Conservation (phyloP, 2,888 invertebrate genomes). For the Pelosia muscerda region DNA sequence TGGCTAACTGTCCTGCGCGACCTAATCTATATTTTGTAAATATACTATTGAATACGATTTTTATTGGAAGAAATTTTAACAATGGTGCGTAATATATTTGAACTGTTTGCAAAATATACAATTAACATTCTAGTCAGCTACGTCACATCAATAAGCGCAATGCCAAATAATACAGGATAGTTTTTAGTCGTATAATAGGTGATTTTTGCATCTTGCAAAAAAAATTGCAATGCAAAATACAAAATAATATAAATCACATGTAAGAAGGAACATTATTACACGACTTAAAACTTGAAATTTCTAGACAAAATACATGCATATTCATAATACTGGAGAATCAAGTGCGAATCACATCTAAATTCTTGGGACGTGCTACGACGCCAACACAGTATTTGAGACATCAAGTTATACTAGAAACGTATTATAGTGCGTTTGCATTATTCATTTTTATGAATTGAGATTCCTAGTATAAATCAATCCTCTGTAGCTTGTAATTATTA, state of each 20-base stretch:
- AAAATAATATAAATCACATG: neutral
- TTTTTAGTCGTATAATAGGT: neutral
- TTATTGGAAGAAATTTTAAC: neutral
- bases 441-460: neutral
- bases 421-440: neutral
- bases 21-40: no score
- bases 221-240: neutral
- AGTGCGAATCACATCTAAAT: neutral
- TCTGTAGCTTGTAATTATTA: neutral
- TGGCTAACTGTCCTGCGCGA: neutral
- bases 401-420: neutral
- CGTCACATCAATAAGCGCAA: conserved; percentile 1
- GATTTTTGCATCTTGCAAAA: neutral
- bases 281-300: conserved; percentile 2
- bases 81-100: neutral
- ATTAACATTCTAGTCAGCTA: neutral
- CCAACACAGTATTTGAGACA: neutral
- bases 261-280: neutral
- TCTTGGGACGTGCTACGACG: neutral
- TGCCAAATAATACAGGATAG: neutral
- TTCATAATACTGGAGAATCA: neutral
- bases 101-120: neutral
- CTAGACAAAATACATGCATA: conserved; percentile 1
- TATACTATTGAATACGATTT: neutral
- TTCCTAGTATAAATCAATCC: neutral